Percentiles rank a stretch among this genome's conserved stretches.
These are phyloP conservation scores for Ophioninae sp. DNA, from an alignment of 2,888 invertebrate genomes.

Conservation along the genomic window DNA sequence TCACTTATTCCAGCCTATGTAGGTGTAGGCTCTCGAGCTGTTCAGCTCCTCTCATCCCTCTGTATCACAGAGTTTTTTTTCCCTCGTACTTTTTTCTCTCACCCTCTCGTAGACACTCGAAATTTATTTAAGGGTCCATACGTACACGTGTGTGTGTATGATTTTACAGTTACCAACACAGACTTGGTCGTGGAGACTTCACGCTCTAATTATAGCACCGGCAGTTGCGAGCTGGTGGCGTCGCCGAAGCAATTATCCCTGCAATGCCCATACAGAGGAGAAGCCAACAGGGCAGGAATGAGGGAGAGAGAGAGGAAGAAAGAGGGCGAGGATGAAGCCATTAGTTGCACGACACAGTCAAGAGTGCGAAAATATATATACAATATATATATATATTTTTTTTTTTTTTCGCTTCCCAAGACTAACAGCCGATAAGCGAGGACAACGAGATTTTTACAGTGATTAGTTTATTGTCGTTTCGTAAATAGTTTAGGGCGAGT, in stretches of 20 bases:
- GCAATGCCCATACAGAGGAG: constrained; percentile 26
- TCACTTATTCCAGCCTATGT: constrained; percentile 24
- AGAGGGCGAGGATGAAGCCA: constrained; percentile 68
- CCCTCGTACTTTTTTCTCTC: background rate
- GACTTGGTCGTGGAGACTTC: constrained; percentile 33
- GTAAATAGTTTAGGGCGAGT: constrained; percentile 29
- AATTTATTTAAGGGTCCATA: constrained; percentile 31
- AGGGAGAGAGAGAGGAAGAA: constrained; percentile 22
- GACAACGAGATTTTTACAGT: constrained; percentile 54
- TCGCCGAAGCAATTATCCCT: constrained; percentile 70
- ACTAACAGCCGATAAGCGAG: constrained; percentile 63
- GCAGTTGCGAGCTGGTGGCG: constrained; percentile 54
- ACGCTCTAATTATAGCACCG: constrained; percentile 69
- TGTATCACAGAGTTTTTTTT: constrained; percentile 5
- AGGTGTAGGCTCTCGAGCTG: constrained; percentile 32
- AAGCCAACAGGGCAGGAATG: constrained; percentile 13
- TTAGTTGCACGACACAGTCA: constrained; percentile 69
- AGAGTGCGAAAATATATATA: constrained; percentile 65
- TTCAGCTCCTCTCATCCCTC: constrained; percentile 32
- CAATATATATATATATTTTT: too few relatives aligned
- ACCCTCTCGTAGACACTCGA: constrained; percentile 19
- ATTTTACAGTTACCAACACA: constrained; percentile 2
- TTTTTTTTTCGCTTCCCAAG: constrained; percentile 51
- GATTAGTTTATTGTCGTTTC: constrained; percentile 63
- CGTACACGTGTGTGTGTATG: constrained; percentile 5